Percentiles rank a stretch among this genome's conserved stretches.
These are phyloP conservation scores for Microcebus griseorufus DNA, from an alignment of 2,113 vertebrate genomes.

Conservation along the genomic window DNA sequence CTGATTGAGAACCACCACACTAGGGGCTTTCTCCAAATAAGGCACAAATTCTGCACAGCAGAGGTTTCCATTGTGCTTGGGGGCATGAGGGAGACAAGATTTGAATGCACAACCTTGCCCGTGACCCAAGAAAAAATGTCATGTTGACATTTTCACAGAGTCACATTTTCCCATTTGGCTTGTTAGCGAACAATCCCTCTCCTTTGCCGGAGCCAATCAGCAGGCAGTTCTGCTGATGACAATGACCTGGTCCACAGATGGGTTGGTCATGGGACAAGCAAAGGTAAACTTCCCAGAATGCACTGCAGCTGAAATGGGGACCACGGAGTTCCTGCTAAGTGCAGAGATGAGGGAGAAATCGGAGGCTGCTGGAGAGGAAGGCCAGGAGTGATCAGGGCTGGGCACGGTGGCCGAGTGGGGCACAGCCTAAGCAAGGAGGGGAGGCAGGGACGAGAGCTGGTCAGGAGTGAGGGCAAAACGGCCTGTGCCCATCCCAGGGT, in stretches of 20 bases:
- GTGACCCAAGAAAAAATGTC: background rate
- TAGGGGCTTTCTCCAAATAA: background rate
- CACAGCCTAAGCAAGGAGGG: background rate
- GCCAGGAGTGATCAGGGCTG: background rate
- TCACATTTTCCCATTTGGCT: background rate
- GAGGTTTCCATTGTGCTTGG: background rate
- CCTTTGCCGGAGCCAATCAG: background rate
- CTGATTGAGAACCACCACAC: background rate
- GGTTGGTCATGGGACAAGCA: background rate
- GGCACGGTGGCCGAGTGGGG: background rate
- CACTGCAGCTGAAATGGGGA: background rate
- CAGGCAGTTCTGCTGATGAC: background rate
- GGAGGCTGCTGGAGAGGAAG: background rate
- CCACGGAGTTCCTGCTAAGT: background rate
- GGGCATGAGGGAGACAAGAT: background rate
- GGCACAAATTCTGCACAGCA: background rate
- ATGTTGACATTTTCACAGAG: slow-evolving; percentile 35
- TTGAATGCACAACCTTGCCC: background rate
- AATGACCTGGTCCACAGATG: background rate
- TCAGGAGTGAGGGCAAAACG: too few relatives aligned
- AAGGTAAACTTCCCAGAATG: slow-evolving; percentile 34
- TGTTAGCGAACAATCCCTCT: background rate
- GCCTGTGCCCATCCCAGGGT: background rate
- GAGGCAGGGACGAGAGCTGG: background rate
- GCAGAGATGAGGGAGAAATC: background rate